Evolutionary conservation across 2,888 invertebrate species (phyloP).

Genomic region (Yponomeuta evonymella): DNA sequence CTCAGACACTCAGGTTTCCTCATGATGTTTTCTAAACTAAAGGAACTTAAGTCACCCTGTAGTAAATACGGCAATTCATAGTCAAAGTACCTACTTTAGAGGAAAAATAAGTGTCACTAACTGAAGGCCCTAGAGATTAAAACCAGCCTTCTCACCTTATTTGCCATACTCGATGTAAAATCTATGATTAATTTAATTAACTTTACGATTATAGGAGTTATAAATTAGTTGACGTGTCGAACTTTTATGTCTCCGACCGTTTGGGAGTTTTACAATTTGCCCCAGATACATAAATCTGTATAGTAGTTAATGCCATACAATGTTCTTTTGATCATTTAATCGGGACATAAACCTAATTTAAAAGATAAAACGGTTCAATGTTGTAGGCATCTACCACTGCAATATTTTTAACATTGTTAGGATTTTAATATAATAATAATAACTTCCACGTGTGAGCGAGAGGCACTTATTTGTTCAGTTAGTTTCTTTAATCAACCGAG

Average conservation of each 20-base stretch:
- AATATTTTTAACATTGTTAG: too few species aligned
- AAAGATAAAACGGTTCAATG: too few species aligned
- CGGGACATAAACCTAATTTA: not conserved
- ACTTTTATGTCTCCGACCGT: not conserved
- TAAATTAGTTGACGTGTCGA: constrained; percentile 3
- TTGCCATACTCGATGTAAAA: not conserved
- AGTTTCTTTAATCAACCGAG: too few species aligned
- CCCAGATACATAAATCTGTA: constrained; percentile 5
- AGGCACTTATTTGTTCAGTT: too few species aligned
- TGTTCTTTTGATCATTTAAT: not conserved
- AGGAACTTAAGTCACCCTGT: too few species aligned
- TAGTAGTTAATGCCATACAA: not conserved
- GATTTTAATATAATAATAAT: too few species aligned
- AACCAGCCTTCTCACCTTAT: not conserved
- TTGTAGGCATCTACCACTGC: too few species aligned
- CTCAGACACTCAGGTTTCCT: too few species aligned
- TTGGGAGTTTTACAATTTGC: not conserved
- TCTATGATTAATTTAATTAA: constrained; percentile 8
- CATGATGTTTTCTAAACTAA: too few species aligned
- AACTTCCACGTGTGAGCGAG: too few species aligned
- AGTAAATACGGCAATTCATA: not conserved
- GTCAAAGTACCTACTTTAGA: not conserved
- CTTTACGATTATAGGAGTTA: not conserved
- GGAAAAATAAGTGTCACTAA: not conserved
- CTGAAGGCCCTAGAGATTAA: not conserved